phyloP scores from a whole-genome alignment of 2,888 invertebrate species.

The Ctenicera cuprea region DNA sequence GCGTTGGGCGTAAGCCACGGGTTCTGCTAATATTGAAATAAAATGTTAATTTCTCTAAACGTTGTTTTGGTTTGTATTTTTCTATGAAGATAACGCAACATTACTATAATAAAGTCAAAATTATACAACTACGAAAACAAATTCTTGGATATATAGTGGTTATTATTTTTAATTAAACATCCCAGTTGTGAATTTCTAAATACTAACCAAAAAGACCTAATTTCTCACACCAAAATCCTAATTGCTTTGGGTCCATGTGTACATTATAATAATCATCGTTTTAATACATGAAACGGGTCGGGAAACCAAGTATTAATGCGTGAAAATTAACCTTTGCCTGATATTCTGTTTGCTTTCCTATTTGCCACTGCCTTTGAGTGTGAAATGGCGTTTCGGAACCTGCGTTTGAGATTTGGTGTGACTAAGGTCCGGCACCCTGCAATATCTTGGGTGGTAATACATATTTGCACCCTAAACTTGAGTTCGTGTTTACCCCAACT shows the following conservation, averaged over 20 bases:
- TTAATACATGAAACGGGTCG: conserved; percentile 21
- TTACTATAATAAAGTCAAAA: too few relatives aligned
- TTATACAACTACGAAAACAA: too few relatives aligned
- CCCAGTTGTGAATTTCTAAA: too few relatives aligned
- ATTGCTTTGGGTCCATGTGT: background rate
- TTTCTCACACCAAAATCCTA: background rate
- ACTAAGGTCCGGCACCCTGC: conserved; percentile 14
- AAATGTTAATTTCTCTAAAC: too few relatives aligned
- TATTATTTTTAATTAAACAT: too few relatives aligned
- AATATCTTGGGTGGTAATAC: conserved; percentile 18
- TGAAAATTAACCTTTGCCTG: conserved; percentile 8
- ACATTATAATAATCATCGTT: conserved; percentile 17
- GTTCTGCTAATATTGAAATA: too few relatives aligned
- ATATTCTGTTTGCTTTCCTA: conserved; percentile 12
- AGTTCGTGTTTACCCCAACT: conserved; percentile 21
- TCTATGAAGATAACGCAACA: too few relatives aligned
- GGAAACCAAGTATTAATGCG: background rate
- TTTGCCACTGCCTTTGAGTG: conserved; percentile 8
- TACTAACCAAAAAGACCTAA: too few relatives aligned
- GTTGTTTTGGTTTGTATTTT: too few relatives aligned
- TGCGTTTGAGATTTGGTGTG: background rate
- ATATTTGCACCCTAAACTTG: conserved; percentile 19
- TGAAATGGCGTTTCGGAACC: background rate
- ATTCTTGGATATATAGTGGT: too few relatives aligned
- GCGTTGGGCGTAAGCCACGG: too few relatives aligned